These are phyloP conservation scores for Peromyscus leucopus DNA, from an alignment of 2,113 vertebrate species.

Conservation along the genomic window DNA sequence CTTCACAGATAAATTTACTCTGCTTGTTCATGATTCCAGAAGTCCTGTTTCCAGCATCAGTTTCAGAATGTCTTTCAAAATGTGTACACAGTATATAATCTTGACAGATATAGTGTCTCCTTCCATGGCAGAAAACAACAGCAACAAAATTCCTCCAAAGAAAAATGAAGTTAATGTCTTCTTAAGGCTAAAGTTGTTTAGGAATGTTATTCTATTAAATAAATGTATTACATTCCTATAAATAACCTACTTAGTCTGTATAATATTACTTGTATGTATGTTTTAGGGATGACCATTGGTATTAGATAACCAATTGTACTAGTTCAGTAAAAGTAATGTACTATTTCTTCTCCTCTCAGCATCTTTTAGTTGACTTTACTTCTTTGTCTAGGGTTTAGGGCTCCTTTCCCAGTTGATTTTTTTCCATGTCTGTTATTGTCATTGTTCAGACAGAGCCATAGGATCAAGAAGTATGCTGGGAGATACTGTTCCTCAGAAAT, in stretches of 20 bases:
- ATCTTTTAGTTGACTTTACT: not conserved
- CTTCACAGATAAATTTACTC: not conserved
- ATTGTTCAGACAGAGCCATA: not conserved
- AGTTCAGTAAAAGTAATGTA: not conserved
- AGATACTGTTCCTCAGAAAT: not conserved
- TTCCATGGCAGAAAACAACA: not conserved
- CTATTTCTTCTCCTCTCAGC: not conserved
- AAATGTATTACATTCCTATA: not conserved
- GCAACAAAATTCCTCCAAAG: not conserved
- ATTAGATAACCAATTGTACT: not conserved
- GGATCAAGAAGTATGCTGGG: not conserved
- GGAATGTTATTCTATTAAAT: not conserved
- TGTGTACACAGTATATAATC: not conserved
- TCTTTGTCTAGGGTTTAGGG: fast-evolving
- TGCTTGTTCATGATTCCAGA: not conserved
- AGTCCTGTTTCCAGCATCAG: not conserved
- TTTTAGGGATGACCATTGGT: not conserved
- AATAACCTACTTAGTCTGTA: not conserved
- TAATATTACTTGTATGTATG: not conserved
- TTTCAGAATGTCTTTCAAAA: not conserved
- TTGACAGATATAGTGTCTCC: not conserved
- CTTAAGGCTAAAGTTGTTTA: not conserved
- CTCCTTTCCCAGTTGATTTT: not conserved
- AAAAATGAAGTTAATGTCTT: not conserved
- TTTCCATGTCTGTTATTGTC: not conserved